Conservation (phyloP, 2,797 vertebrate species). For the Anabacerthia variegaticeps region DNA sequence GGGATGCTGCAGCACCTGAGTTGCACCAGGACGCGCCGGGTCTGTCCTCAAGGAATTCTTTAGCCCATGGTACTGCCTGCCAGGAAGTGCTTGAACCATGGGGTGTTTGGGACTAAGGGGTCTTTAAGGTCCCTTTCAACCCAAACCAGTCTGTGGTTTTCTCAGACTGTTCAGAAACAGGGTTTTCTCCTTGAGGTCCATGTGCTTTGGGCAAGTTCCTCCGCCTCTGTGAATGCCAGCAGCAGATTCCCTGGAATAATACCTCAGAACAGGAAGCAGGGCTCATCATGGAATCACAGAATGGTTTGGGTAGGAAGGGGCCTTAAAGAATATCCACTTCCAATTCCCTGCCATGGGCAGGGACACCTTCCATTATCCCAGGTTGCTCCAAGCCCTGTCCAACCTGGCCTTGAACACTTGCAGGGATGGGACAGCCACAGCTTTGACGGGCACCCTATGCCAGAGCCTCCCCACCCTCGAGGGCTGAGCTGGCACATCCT, state of each 20-base stretch:
- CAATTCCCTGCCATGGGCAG: not conserved
- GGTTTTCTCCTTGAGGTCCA: not conserved
- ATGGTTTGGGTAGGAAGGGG: too few relatives aligned
- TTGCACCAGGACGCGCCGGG: fast-evolving
- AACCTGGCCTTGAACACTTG: not conserved
- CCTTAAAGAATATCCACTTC: not conserved
- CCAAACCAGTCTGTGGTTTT: not conserved
- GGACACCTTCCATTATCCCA: not conserved
- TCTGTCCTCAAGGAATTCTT: not conserved
- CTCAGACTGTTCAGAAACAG: fast-evolving
- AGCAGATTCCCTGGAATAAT: not conserved
- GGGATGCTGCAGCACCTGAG: not conserved
- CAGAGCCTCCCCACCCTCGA: too few relatives aligned
- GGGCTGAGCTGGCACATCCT: too few relatives aligned
- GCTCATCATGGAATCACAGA: not conserved
- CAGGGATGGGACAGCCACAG: not conserved
- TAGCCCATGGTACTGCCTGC: not conserved
- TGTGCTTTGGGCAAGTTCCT: not conserved
- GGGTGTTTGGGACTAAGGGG: not conserved
- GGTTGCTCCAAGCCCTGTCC: not conserved
- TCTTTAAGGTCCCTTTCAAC: too few relatives aligned
- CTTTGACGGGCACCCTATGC: too few relatives aligned
- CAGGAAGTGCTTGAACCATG: not conserved
- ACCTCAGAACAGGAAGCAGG: not conserved
- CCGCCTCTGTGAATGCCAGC: not conserved